phyloP scores from a whole-genome alignment of 2,797 vertebrate genomes.

The Trichosurus vulpecula region DNA sequence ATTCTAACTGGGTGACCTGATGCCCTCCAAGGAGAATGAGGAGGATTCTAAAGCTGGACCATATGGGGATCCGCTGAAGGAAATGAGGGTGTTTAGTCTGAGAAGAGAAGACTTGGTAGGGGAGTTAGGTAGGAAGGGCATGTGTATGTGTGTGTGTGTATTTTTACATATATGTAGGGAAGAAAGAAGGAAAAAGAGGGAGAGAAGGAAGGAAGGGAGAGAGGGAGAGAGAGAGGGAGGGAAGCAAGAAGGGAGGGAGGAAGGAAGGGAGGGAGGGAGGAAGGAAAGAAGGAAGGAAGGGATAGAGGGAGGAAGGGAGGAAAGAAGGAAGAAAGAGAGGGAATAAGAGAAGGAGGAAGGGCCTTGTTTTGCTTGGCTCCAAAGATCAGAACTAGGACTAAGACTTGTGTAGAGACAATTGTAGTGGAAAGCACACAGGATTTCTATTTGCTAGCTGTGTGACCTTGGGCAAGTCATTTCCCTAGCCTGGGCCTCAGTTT shows the following conservation, averaged over 20 bases:
- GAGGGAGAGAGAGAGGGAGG: too few species aligned
- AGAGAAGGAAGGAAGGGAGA: too few species aligned
- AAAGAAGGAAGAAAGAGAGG: background rate
- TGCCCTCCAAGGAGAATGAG: background rate
- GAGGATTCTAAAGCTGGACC: background rate
- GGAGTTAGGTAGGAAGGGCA: background rate
- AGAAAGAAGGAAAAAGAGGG: too few species aligned
- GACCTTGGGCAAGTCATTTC: background rate
- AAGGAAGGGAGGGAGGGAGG: too few species aligned
- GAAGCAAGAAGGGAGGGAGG: too few species aligned
- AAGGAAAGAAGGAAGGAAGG: too few species aligned
- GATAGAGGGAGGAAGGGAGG: too few species aligned
- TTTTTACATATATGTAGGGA: too few species aligned
- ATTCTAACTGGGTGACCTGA: background rate
- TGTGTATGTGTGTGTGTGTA: background rate
- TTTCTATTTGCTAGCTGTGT: background rate
- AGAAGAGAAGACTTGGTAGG: background rate
- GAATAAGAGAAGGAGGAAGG: background rate
- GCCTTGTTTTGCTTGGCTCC: background rate
- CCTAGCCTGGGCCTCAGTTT: background rate
- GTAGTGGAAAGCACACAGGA: background rate
- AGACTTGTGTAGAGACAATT: background rate
- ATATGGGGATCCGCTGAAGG: background rate
- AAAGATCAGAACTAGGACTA: background rate
- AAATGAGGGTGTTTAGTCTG: background rate